These are phyloP conservation scores for Apaloderma vittatum DNA, from an alignment of 2,113 vertebrate genomes.

Conservation along the genomic window DNA sequence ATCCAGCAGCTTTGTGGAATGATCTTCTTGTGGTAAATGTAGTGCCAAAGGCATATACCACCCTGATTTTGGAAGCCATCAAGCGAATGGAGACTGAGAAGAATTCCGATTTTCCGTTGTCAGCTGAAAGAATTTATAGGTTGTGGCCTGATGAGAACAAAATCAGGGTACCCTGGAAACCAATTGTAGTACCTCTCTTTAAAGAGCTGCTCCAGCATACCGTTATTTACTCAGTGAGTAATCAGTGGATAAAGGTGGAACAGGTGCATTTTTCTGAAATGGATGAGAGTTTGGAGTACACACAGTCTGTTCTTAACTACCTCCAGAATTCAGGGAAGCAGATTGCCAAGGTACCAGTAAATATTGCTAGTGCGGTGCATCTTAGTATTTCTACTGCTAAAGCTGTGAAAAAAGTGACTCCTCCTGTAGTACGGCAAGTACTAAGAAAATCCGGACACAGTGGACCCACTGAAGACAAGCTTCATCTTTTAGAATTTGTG, in stretches of 20 bases:
- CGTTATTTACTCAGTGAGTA: conserved; percentile 87
- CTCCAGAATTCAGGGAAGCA: conserved; percentile 94
- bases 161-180: conserved; percentile 89
- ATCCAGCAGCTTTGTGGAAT: conserved; percentile 96
- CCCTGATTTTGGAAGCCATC: conserved; percentile 89
- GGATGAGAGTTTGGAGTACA: conserved; percentile 81
- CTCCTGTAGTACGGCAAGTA: conserved; percentile 87
- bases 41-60: conserved; percentile 91
- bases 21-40: conserved; percentile 90
- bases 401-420: conserved; percentile 88
- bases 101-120: conserved; percentile 87
- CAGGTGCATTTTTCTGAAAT: conserved; percentile 91
- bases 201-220: conserved; percentile 87
- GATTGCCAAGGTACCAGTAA: conserved; percentile 87
- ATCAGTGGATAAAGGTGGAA: conserved; percentile 88
- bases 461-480: conserved; percentile 85
- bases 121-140: conserved; percentile 84
- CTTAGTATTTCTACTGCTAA: conserved; percentile 66
- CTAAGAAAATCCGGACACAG: conserved; percentile 87
- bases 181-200: conserved; percentile 90
- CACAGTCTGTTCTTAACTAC: conserved; percentile 89
- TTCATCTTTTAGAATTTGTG: conserved; percentile 90
- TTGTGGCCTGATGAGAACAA: conserved; percentile 90
- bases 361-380: conserved; percentile 84
- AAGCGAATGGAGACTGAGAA: conserved; percentile 86